Conservation (phyloP, 1,140 invertebrate genomes). For the Teleopsis dalmanni region DNA sequence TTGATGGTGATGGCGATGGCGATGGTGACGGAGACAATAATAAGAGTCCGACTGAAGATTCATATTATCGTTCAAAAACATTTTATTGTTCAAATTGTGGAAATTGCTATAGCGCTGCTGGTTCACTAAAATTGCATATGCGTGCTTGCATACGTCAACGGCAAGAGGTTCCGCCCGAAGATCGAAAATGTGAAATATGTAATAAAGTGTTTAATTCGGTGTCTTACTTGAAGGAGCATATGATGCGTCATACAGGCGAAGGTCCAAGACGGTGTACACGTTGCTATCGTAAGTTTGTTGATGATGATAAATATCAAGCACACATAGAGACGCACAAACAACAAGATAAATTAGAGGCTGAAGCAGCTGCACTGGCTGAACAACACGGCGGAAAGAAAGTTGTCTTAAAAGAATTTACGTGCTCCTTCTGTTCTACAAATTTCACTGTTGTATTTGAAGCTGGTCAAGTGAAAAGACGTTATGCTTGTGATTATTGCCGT, state of each 20-base stretch:
- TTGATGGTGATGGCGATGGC: constrained; percentile 12
- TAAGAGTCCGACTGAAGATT: constrained; percentile 3
- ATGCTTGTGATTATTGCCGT: constrained; percentile 38
- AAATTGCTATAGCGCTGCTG: constrained; percentile 40
- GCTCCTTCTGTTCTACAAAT: constrained; percentile 35
- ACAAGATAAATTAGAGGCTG: constrained; percentile 37
- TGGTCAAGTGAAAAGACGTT: constrained; percentile 38
- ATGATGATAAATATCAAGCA: constrained; percentile 30
- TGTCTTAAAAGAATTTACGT: constrained; percentile 38
- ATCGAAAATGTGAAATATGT: constrained; percentile 39
- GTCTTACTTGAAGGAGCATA: constrained; percentile 41
- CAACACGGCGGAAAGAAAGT: constrained; percentile 38
- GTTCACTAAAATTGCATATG: constrained; percentile 39
- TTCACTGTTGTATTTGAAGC: constrained; percentile 40
- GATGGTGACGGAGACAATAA: constrained; percentile 24
- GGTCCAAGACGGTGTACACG: constrained; percentile 37
- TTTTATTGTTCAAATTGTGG: constrained; percentile 42
- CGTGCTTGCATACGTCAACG: constrained; percentile 37
- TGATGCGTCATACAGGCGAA: constrained; percentile 40
- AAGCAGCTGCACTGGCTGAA: constrained; percentile 31
- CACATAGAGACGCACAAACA: constrained; percentile 40
- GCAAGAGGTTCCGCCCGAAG: constrained; percentile 30
- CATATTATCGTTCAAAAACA: constrained; percentile 20
- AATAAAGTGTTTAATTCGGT: constrained; percentile 41
- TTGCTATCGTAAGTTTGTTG: constrained; percentile 40